Percentiles rank a stretch among this genome's conserved stretches.
phyloP scores from a whole-genome alignment of 1,140 invertebrate species.

The Lordiphosa clarofinis region DNA sequence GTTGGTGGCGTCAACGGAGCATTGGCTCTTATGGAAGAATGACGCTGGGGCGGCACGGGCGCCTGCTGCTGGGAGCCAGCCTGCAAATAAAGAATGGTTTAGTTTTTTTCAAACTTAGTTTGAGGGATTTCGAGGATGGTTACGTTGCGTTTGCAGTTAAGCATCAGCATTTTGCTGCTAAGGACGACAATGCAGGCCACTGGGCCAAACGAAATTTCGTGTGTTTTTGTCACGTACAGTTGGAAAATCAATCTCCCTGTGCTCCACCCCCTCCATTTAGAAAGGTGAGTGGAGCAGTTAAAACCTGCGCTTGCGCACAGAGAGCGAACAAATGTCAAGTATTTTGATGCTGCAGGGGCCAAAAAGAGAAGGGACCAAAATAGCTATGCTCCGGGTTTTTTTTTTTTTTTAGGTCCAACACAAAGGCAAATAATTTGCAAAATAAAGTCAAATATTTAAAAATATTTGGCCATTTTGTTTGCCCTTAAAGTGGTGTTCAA shows the following conservation, averaged over 20 bases:
- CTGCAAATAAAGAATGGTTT: constrained; percentile 23
- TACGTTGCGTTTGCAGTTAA: constrained; percentile 68
- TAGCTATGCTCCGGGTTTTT: too few species aligned
- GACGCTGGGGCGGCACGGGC: constrained; percentile 76
- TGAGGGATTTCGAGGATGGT: constrained; percentile 1
- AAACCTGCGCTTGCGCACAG: neutral
- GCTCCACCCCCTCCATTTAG: constrained; percentile 7
- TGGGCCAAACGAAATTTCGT: constrained; percentile 6
- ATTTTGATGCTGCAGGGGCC: too few species aligned
- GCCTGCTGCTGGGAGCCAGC: constrained; percentile 42
- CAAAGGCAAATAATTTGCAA: too few species aligned
- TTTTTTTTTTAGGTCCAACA: too few species aligned
- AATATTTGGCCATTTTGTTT: too few species aligned
- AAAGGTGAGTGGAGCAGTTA: constrained; percentile 29
- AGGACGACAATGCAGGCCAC: constrained; percentile 15
- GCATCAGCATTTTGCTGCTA: constrained; percentile 56
- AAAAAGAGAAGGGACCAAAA: too few species aligned
- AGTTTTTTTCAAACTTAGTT: constrained; percentile 4
- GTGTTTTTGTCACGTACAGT: constrained; percentile 67
- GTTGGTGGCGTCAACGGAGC: constrained; percentile 69
- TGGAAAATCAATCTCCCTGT: constrained; percentile 61
- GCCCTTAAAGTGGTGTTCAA: too few species aligned
- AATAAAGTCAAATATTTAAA: too few species aligned
- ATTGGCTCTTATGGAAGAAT: constrained; percentile 73
- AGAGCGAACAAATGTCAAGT: neutral